Evolutionary conservation across 2,888 invertebrate genomes (phyloP).

Genomic region (Carcina quercana): DNA sequence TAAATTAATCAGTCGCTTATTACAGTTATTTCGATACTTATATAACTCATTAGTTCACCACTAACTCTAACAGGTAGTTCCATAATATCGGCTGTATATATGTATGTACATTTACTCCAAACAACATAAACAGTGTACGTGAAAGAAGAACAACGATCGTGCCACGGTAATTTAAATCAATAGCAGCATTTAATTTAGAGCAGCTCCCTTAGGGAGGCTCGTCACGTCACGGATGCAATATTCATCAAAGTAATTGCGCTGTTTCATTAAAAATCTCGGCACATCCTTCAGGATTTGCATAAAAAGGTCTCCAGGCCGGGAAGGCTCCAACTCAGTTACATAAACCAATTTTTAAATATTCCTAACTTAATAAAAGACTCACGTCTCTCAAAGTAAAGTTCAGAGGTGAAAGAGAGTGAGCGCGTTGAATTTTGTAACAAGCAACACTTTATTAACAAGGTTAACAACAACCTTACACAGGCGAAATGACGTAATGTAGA

Average conservation of each 20-base stretch:
- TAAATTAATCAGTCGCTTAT: no score
- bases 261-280: constrained; percentile 65
- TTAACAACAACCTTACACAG: no score
- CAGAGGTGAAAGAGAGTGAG: constrained; percentile 13
- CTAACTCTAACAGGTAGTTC: no score
- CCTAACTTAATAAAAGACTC: constrained; percentile 32
- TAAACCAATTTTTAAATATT: constrained; percentile 52
- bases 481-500: no score
- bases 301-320: constrained; percentile 51
- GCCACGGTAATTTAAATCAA: constrained; percentile 40
- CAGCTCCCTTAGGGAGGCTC: constrained; percentile 24
- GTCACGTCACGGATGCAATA: constrained; percentile 47
- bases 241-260: constrained; percentile 63
- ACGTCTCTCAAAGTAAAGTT: constrained; percentile 32
- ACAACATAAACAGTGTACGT: no score
- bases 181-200: constrained; percentile 37
- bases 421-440: no score
- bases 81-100: no score
- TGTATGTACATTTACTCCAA: no score
- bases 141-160: no score
- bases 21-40: no score
- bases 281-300: constrained; percentile 68
- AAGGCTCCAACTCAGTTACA: constrained; percentile 32
- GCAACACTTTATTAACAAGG: no score
- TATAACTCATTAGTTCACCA: no score